A percentile compares a stretch with the other conserved stretches of the same genome.
Conservation (phyloP, 2,888 invertebrate species). For the Polylopha cassiicola region DNA sequence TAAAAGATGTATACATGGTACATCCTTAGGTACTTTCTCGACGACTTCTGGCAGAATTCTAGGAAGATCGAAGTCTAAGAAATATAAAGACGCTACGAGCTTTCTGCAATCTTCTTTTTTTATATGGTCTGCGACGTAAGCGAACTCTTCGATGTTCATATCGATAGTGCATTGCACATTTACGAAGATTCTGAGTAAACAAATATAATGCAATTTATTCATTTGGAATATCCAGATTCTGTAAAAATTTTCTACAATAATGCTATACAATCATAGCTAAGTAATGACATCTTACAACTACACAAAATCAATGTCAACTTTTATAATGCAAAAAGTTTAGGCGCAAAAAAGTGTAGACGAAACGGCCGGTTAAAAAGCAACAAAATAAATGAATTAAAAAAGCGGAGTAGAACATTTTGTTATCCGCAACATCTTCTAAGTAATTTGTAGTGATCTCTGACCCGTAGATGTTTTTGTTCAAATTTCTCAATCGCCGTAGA, state of each 20-base stretch:
- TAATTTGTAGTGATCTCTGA: slow-evolving; percentile 19
- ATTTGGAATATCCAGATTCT: no score
- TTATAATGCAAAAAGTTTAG: no score
- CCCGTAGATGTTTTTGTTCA: slow-evolving; percentile 6
- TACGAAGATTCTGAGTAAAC: slow-evolving; percentile 42
- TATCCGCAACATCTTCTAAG: slow-evolving; percentile 7
- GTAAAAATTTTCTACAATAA: no score
- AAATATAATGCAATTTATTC: no score
- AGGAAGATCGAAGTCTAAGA: slow-evolving; percentile 46
- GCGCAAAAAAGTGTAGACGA: no score
- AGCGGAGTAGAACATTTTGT: slow-evolving; percentile 1
- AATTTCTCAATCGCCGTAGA: slow-evolving; percentile 2
- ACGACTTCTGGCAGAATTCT: slow-evolving; percentile 35
- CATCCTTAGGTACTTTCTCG: slow-evolving; percentile 62
- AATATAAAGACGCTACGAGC: slow-evolving; percentile 77
- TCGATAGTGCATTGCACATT: slow-evolving; percentile 46
- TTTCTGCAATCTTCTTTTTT: slow-evolving; percentile 74
- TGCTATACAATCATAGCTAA: no score
- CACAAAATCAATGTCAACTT: no score
- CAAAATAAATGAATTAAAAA: background rate
- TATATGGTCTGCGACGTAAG: slow-evolving; percentile 76
- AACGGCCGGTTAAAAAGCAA: no score
- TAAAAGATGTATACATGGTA: slow-evolving; percentile 75
- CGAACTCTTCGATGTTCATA: slow-evolving; percentile 40
- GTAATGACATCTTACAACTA: no score